Conservation (phyloP, 2,113 vertebrate genomes). For the Gymnorhina tibicen region DNA sequence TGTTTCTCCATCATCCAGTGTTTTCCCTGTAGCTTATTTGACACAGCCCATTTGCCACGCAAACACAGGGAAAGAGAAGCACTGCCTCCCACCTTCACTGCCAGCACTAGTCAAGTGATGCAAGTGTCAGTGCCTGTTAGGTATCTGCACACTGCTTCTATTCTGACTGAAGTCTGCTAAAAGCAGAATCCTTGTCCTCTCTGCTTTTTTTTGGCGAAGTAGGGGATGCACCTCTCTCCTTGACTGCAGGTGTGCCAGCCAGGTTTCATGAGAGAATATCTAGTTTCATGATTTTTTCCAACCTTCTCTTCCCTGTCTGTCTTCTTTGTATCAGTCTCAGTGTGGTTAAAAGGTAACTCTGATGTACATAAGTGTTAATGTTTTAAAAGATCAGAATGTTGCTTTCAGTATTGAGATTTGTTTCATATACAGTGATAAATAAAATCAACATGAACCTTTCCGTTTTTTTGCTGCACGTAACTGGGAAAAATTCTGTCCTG, state of each 20-base stretch:
- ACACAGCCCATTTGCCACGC: neutral
- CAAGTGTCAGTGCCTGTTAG: neutral
- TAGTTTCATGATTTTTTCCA: neutral
- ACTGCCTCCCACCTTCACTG: neutral
- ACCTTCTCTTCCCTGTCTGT: neutral
- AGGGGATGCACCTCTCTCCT: neutral
- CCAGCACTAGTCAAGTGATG: neutral
- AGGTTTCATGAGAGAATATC: neutral
- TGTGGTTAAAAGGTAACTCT: neutral
- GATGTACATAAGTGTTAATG: neutral
- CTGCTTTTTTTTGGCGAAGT: neutral
- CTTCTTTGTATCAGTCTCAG: neutral
- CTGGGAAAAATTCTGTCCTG: neutral
- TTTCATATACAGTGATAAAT: neutral
- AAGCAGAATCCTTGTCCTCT: neutral
- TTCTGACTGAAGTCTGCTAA: neutral
- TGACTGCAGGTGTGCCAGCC: neutral
- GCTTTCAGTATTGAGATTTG: neutral
- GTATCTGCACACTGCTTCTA: neutral
- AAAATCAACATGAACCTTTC: neutral
- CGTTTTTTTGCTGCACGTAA: neutral
- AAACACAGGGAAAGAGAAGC: neutral
- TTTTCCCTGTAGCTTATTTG: neutral
- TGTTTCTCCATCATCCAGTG: neutral
- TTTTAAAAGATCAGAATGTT: neutral